Base-by-base conservation (phyloP, 2,797 vertebrate species). In the Taeniopygia guttata region DNA sequence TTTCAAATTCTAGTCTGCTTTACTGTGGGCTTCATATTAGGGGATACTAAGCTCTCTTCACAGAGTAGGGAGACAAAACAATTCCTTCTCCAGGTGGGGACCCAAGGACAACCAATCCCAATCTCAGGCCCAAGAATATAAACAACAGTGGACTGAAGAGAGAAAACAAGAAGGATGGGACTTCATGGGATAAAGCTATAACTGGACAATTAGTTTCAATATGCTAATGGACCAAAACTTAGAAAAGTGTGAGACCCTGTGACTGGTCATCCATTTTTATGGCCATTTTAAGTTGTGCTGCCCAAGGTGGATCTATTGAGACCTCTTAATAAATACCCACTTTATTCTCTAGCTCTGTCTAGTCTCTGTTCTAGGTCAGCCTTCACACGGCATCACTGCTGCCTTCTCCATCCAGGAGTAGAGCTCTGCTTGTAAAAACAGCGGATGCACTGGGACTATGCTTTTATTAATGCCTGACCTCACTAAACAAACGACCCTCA, bases 361-460 rank as follows among this genome's bases (percentile, higher is more conserved):
- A 43, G 43, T 43, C 19, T 43, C 43, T 43, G 43, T 43, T 43
- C 43, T 43, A 43, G 43, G 43, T 43, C 43, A 43, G 43, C 43
- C 19, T 43, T 43, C 43, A 40, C 13, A 40, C 15, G 40, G 40
- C 40, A 40, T 40, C 40, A 43, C 43, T 43, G 43, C 43, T 36
- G 26, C 4, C 10, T 49, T 29, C 32, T 56, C 42, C n/a, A 30
- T 11, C 20, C 26, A 1, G 17, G 32, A 36, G n/a, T 23, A 11
- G 3, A 56, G 42, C 40, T 36, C 32, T 22, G 42, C 19, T 56
- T 1, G 0, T 27, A 34, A 45, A 40, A 45, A 51, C 5, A 0
- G 52, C 32, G 4, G 0, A 8, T 14, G n/a, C 25, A 29, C 42
- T 29, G n/a, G 32, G 52, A 25, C 4, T 0, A 8, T 14, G n/a